Evolutionary conservation across 2,797 vertebrate genomes (phyloP).

Genomic region (Catamblyrhynchus diadema): DNA sequence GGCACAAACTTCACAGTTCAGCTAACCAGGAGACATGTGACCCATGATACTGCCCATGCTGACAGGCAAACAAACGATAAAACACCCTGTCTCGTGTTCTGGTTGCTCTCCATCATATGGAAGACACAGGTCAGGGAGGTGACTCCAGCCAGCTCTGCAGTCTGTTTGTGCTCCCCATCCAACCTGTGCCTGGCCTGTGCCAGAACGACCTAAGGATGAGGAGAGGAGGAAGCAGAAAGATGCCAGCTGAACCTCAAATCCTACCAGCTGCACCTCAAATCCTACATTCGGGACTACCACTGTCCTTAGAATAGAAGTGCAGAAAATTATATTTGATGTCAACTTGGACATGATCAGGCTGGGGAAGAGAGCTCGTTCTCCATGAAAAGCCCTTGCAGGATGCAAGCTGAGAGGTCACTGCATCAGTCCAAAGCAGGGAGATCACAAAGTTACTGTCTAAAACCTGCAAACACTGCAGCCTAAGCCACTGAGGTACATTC

Average conservation of each 20-base stretch:
- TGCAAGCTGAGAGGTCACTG: not conserved
- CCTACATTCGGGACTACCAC: not conserved
- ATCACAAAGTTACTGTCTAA: not conserved
- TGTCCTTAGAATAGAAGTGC: not conserved
- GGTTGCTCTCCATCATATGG: not conserved
- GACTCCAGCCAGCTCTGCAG: not conserved
- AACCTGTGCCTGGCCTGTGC: not conserved
- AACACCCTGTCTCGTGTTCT: not conserved
- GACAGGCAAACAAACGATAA: not conserved
- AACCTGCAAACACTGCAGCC: not conserved
- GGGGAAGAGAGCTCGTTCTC: not conserved
- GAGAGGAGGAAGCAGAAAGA: not conserved
- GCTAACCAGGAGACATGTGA: not conserved
- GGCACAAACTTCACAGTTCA: not conserved
- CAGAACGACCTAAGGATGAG: not conserved
- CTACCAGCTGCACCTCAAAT: not conserved
- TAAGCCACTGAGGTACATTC: not conserved
- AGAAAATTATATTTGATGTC: not conserved
- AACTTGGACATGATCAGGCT: not conserved
- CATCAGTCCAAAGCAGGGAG: not conserved
- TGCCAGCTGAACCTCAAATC: not conserved
- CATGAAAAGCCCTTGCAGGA: not conserved
- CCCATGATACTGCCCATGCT: not conserved
- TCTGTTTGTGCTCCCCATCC: not conserved
- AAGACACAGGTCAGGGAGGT: not conserved